These are phyloP conservation scores for Suncus etruscus DNA, from an alignment of 2,113 vertebrate genomes.

Conservation along the genomic window DNA sequence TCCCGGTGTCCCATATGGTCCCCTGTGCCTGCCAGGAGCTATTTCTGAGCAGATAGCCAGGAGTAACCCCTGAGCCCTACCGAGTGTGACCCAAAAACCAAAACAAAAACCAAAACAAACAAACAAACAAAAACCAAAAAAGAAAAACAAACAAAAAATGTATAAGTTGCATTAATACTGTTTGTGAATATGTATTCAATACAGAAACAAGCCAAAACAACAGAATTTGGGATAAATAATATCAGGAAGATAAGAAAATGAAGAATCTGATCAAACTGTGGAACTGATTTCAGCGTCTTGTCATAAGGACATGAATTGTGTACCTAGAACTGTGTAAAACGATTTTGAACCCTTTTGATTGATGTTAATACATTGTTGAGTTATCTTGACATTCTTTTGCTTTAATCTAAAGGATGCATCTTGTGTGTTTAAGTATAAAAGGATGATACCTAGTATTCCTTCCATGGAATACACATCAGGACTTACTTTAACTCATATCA, in stretches of 20 bases:
- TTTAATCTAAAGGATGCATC: constrained; percentile 3
- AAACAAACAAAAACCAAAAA: too few species aligned
- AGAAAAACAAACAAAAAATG: too few species aligned
- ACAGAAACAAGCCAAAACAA: background rate
- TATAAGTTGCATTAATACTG: background rate
- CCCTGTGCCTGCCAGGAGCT: too few species aligned
- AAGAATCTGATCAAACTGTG: background rate
- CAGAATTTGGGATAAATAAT: constrained; percentile 44
- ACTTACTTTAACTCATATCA: background rate
- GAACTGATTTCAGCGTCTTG: background rate
- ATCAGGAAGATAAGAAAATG: constrained; percentile 36
- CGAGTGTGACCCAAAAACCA: too few species aligned
- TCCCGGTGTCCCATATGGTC: too few species aligned
- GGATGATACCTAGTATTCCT: background rate
- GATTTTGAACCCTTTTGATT: background rate
- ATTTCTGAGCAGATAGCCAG: too few species aligned
- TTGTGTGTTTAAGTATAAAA: background rate
- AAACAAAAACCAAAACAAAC: too few species aligned
- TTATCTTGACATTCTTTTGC: background rate
- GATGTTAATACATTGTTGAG: background rate
- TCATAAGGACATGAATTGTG: background rate
- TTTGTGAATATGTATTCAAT: constrained; percentile 45
- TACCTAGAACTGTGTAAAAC: background rate
- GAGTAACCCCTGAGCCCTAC: too few species aligned
- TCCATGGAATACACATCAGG: background rate